These are phyloP conservation scores for Rachycentron canadum DNA, from an alignment of 2,797 vertebrate species.

Conservation along the genomic window DNA sequence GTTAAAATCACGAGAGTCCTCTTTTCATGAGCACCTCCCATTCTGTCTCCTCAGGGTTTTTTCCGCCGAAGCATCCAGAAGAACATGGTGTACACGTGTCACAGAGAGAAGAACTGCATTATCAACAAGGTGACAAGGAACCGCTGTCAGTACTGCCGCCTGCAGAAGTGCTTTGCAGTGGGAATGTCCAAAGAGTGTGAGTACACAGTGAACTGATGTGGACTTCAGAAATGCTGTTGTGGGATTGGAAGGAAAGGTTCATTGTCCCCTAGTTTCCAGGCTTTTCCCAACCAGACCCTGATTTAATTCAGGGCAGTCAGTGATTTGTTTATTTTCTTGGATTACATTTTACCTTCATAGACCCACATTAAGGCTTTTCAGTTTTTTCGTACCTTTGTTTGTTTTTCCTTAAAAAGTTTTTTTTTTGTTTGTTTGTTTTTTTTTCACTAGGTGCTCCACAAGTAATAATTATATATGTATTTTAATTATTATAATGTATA, in stretches of 20 bases:
- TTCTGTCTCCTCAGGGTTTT: slow-evolving; percentile 88
- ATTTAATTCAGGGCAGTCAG: background rate
- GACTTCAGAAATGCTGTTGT: background rate
- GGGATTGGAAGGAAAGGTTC: background rate
- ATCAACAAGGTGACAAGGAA: slow-evolving; percentile 99
- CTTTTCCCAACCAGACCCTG: background rate
- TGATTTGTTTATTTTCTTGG: background rate
- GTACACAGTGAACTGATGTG: slow-evolving; percentile 67
- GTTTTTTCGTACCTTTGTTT: no score
- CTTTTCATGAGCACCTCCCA: slow-evolving; percentile 28
- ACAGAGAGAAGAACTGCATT: slow-evolving; percentile 98
- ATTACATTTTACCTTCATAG: background rate
- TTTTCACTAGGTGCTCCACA: no score
- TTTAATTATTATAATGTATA: no score
- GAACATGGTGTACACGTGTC: slow-evolving; percentile 99
- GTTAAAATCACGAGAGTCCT: slow-evolving; percentile 33
- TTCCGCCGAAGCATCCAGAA: slow-evolving; percentile 98
- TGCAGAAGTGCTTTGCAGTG: slow-evolving; percentile 97
- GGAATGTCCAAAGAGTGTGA: slow-evolving; percentile 99
- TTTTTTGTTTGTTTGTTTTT: no score
- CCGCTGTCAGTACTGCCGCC: slow-evolving; percentile 97
- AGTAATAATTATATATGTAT: no score
- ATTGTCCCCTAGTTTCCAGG: background rate
- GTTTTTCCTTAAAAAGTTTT: no score
- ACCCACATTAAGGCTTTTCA: no score